Percentiles rank a stretch among this genome's conserved stretches.
Evolutionary conservation across 2,888 invertebrate species (phyloP).

Genomic region (Lochmaea capreae): DNA sequence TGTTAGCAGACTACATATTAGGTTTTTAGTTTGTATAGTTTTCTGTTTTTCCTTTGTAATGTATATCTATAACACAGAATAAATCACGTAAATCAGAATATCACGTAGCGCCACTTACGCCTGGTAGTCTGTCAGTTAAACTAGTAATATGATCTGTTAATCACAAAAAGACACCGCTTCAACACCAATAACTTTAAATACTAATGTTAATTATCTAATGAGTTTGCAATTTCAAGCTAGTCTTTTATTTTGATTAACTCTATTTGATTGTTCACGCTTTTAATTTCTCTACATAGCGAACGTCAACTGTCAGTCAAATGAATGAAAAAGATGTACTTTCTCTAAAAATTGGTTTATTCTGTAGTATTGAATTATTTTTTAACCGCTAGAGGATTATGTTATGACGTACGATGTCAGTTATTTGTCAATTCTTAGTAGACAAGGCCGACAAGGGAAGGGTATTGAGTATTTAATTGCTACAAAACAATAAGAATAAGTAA

Average conservation of each 20-base stretch:
- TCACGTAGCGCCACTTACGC: background rate
- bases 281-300: too few species aligned
- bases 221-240: background rate
- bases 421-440: background rate
- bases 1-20: background rate
- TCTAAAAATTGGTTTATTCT: background rate
- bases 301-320: background rate
- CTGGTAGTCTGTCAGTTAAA: background rate
- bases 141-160: too few species aligned
- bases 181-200: background rate
- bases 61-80: slow-evolving; percentile 2
- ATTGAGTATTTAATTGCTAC: slow-evolving; percentile 7
- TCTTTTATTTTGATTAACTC: background rate
- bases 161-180: background rate
- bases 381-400: slow-evolving; percentile 5
- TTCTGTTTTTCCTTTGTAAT: background rate
- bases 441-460: slow-evolving; percentile 2
- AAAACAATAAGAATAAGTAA: slow-evolving; percentile 28
- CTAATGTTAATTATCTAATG: background rate
- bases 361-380: background rate
- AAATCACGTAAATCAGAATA: too few species aligned
- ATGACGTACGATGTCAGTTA: slow-evolving; percentile 5
- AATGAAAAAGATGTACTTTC: background rate
- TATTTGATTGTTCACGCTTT: background rate
- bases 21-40: background rate